Percentiles rank a stretch among this genome's conserved stretches.
These are phyloP conservation scores for Meiosimyza platycephala DNA, from an alignment of 2,888 invertebrate species.

Conservation along the genomic window DNA sequence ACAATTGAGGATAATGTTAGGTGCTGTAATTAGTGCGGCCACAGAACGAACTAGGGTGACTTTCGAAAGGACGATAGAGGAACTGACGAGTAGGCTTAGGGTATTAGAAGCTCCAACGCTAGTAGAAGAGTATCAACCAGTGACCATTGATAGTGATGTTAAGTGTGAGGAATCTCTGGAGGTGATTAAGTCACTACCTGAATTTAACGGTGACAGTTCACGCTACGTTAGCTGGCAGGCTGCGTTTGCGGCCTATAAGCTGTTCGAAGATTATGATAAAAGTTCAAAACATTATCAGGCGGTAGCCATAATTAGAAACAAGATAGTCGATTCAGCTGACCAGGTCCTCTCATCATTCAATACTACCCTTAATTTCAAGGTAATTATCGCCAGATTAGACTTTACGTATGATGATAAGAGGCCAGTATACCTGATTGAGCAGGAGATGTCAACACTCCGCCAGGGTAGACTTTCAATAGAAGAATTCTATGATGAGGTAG, in stretches of 20 bases:
- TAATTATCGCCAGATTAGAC: conserved; percentile 40
- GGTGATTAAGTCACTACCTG: conserved; percentile 33
- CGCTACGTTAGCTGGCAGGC: no score
- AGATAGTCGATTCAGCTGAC: no score
- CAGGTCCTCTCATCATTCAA: no score
- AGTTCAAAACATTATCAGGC: no score
- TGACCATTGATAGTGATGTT: not conserved
- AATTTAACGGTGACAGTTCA: conserved; percentile 30
- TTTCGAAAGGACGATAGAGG: not conserved
- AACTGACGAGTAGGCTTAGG: not conserved
- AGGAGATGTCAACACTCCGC: conserved; percentile 42
- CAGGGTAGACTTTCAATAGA: conserved; percentile 40
- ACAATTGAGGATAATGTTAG: no score
- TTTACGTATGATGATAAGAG: conserved; percentile 45
- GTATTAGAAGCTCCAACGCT: not conserved
- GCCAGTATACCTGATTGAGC: conserved; percentile 39
- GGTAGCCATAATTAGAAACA: no score
- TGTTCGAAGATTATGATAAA: no score
- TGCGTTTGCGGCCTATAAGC: no score
- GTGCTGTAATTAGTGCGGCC: not conserved
- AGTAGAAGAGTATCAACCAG: not conserved
- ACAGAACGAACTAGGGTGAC: not conserved
- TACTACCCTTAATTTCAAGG: no score
- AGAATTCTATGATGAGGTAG: conserved; percentile 45
- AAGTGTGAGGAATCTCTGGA: conserved; percentile 33